Conservation (phyloP, 2,113 vertebrate species). For the Camelus dromedarius region DNA sequence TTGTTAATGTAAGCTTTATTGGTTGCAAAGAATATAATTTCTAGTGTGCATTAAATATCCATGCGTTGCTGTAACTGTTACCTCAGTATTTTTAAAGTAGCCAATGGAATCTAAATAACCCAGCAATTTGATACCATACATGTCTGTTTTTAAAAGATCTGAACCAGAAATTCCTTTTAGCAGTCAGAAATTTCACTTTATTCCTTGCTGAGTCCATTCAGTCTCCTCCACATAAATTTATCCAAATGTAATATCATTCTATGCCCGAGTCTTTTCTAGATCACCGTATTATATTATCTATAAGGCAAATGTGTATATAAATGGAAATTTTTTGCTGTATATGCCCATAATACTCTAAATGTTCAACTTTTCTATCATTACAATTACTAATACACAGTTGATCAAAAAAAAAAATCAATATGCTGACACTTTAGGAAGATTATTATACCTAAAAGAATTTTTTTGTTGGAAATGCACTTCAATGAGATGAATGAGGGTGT, state of each 20-base stretch:
- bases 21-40: background rate
- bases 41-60: background rate
- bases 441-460: constrained; percentile 28
- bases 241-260: constrained; percentile 34
- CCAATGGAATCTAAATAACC: background rate
- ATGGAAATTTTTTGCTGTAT: background rate
- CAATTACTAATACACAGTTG: constrained; percentile 31
- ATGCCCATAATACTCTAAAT: background rate
- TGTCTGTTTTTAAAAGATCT: constrained; percentile 7
- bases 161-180: constrained; percentile 18
- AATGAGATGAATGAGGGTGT: constrained; percentile 10
- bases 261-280: background rate
- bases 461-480: constrained; percentile 9
- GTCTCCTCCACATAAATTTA: background rate
- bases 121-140: background rate
- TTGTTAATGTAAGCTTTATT: background rate
- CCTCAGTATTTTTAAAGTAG: background rate
- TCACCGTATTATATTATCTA: background rate
- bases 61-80: background rate
- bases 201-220: constrained; percentile 11
- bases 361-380: constrained; percentile 11
- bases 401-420: constrained; percentile 11
- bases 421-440: background rate
- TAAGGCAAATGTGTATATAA: background rate
- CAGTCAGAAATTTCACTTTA: constrained; percentile 34